Conservation (phyloP, 2,888 invertebrate species). For the Dryocosmus kuriphilus region DNA sequence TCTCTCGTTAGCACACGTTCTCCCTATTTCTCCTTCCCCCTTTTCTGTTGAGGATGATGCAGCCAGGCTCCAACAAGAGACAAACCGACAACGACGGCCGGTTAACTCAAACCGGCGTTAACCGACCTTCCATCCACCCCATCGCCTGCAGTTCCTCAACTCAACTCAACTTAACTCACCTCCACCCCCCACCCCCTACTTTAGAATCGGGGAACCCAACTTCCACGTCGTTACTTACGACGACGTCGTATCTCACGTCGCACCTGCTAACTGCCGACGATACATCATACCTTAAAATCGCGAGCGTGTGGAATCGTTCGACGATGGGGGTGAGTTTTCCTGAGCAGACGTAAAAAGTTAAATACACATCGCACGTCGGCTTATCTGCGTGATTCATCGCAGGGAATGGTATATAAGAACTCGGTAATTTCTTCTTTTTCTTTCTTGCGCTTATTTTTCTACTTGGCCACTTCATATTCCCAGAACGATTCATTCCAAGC, state of each 20-base stretch:
- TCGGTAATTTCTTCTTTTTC: conserved; percentile 1
- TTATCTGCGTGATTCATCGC: conserved; percentile 27
- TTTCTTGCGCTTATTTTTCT: conserved; percentile 15
- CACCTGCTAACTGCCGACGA: conserved; percentile 62
- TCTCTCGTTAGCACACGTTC: conserved; percentile 45
- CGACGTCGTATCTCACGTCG: conserved; percentile 62
- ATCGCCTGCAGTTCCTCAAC: conserved; percentile 40
- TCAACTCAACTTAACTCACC: conserved; percentile 41
- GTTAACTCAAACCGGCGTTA: conserved; percentile 25
- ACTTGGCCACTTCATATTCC: conserved; percentile 20
- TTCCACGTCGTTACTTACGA: conserved; percentile 58
- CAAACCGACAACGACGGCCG: conserved; percentile 14
- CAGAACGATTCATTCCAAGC: conserved; percentile 16
- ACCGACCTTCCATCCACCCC: conserved; percentile 45
- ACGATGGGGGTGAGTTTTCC: background rate
- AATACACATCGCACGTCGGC: conserved; percentile 1
- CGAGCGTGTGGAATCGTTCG: background rate
- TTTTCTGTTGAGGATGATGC: conserved; percentile 21
- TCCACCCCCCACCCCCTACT: conserved; percentile 31
- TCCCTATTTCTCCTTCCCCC: conserved; percentile 46
- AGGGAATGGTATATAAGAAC: conserved; percentile 4
- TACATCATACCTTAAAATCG: conserved; percentile 52
- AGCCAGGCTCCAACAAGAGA: conserved; percentile 24
- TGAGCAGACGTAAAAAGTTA: background rate
- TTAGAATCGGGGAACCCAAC: conserved; percentile 18